Evolutionary conservation across 2,888 invertebrate genomes (phyloP), one percentile per base, ranked within the genome.

Genomic region (Melinopterus prodromus): DNA sequence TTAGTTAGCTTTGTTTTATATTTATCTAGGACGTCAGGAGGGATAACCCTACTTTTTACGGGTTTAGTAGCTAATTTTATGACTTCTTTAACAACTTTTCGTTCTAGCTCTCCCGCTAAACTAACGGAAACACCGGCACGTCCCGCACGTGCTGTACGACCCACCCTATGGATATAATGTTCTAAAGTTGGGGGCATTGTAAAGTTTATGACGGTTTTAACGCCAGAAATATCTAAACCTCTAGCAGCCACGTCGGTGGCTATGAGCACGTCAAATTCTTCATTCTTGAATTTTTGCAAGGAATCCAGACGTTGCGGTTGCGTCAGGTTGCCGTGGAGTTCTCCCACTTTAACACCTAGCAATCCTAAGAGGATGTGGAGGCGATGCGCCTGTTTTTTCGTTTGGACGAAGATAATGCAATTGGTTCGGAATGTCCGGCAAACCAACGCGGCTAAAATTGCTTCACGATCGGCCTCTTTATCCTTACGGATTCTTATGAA

Each of bases 141-240:
- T 0, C 99, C 99, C 7, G 99, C 99, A 86, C 99, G 92, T 0
- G 99, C 99, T 1, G 99, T 99, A 85, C 99, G 92, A 69, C 99
- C 99, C 7, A 99, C 97, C 88, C 95, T 92, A 90, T 99, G 99
- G 85, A 99, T 98, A 86, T 99, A 99, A 89, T 99, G 98, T 86
- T 99, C 97, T 16, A 98, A 89, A 0, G 97, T 96, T 71, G 96
- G 95, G 0, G 99, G 99, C 94, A 99, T 94, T 0, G 97, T 95
- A 90, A 98, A 99, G 90, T 99, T 99, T 72, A 99, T 94, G 6
- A 99, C 99, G 14, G 99, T 99, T 90, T 97, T 96, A 0, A 99
- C 98, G 7, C 98, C 98, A n/a, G 96, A 94, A 84, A 99, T 99
- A 90, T 99, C 99, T 74, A 99, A 91, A 86, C 99, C 98, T 84